Evolutionary conservation across 2,888 invertebrate species (phyloP).

Genomic region (Nasonovia ribisnigri): DNA sequence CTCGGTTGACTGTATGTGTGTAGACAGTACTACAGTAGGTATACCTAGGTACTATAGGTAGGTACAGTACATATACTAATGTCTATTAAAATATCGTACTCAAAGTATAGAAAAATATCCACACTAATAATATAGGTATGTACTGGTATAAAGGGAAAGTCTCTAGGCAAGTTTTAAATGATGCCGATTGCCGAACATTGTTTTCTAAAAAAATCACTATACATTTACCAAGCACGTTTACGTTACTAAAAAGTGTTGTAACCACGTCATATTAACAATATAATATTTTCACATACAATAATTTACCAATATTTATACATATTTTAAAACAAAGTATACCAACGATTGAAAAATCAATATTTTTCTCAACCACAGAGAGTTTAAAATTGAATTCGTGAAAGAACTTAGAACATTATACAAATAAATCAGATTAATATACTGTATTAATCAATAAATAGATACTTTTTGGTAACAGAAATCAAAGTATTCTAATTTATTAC

Average conservation of each 20-base stretch:
- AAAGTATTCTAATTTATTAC: background rate
- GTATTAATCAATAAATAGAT: background rate
- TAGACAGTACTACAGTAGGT: too few relatives aligned
- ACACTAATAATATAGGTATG: background rate
- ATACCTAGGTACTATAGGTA: background rate
- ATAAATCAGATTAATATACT: background rate
- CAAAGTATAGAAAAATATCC: constrained; percentile 5
- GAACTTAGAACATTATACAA: background rate
- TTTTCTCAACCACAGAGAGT: background rate
- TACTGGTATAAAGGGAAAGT: constrained; percentile 48
- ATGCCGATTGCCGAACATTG: constrained; percentile 16
- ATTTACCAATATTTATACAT: background rate
- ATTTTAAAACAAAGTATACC: background rate
- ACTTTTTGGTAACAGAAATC: background rate
- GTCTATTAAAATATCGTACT: background rate
- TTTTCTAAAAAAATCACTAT: constrained; percentile 48
- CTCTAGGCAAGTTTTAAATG: constrained; percentile 34
- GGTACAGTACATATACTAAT: background rate
- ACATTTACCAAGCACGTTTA: background rate
- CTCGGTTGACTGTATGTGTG: background rate
- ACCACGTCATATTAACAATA: background rate
- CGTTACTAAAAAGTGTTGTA: background rate
- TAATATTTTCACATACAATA: background rate
- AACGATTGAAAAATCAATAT: background rate
- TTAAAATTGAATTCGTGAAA: background rate